A percentile compares a stretch with the other conserved stretches of the same genome.
These are phyloP conservation scores for Orgyia antiqua DNA, from an alignment of 2,888 invertebrate species.

Conservation along the genomic window DNA sequence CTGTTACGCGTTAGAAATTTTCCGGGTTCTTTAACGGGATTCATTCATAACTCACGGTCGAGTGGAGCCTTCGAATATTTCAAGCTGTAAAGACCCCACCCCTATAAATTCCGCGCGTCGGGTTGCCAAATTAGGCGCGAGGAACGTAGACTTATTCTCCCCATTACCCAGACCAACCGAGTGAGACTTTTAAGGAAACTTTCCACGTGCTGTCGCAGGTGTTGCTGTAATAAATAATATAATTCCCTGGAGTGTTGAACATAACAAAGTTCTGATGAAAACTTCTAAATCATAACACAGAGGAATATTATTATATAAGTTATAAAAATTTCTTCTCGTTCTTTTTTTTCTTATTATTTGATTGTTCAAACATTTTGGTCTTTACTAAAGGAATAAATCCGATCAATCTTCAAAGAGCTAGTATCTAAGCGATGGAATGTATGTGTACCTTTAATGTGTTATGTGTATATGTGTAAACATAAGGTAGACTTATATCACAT, in stretches of 20 bases:
- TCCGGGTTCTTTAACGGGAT: slow-evolving; percentile 76
- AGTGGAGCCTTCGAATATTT: slow-evolving; percentile 76
- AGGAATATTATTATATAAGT: too few species aligned
- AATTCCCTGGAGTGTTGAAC: slow-evolving; percentile 38
- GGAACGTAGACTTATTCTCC: slow-evolving; percentile 67
- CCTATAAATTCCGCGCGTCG: slow-evolving; percentile 76
- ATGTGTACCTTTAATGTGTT: too few species aligned
- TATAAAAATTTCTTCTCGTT: too few species aligned
- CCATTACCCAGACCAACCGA: slow-evolving; percentile 53
- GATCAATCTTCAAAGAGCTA: too few species aligned
- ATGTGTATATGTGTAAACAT: too few species aligned
- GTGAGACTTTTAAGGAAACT: slow-evolving; percentile 56
- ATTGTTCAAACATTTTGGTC: too few species aligned
- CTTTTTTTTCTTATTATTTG: too few species aligned
- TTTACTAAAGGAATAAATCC: too few species aligned
- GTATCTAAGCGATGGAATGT: too few species aligned
- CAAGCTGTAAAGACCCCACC: slow-evolving; percentile 60
- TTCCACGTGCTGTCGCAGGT: slow-evolving; percentile 61
- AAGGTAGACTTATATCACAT: too few species aligned
- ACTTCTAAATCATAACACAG: slow-evolving; percentile 16
- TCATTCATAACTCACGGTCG: slow-evolving; percentile 77
- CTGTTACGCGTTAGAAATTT: slow-evolving; percentile 65
- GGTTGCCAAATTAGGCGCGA: slow-evolving; percentile 78
- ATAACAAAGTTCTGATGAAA: slow-evolving; percentile 33
- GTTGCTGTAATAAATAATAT: slow-evolving; percentile 49